A percentile compares a stretch with the other conserved stretches of the same genome.
Evolutionary conservation across 2,797 vertebrate species (phyloP).

Genomic region (Carduelis carduelis): DNA sequence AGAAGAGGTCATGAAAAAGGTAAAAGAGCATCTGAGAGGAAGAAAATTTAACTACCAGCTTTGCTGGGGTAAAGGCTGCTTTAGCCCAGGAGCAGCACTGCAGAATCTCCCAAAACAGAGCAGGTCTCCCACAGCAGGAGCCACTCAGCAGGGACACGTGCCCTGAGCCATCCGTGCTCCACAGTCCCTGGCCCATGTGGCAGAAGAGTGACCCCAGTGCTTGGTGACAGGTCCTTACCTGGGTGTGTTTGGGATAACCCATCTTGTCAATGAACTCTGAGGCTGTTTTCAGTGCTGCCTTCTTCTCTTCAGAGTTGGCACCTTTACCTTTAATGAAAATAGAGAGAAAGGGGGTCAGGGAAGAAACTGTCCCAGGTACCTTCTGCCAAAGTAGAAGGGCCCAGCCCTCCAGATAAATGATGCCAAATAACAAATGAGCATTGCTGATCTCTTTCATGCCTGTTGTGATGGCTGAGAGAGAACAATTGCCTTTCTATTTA

Average conservation of each 20-base stretch:
- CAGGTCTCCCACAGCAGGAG: not conserved
- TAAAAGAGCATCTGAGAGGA: not conserved
- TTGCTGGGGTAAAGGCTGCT: not conserved
- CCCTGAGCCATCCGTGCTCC: accelerated
- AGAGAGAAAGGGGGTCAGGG: not conserved
- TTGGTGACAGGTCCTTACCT: conserved; percentile 71
- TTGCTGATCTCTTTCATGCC: not conserved
- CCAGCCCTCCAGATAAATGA: not conserved
- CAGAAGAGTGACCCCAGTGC: not conserved
- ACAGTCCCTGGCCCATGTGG: not conserved
- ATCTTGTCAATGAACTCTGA: conserved; percentile 97
- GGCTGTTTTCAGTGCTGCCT: conserved; percentile 89
- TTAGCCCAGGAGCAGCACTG: not conserved
- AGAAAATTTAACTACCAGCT: not conserved
- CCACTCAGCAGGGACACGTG: not conserved
- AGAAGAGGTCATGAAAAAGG: not conserved
- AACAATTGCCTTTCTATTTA: not conserved
- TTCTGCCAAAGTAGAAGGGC: not conserved
- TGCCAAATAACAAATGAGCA: not conserved
- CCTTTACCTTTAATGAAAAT: conserved; percentile 80
- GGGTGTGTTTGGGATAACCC: conserved; percentile 91
- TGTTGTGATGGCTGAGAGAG: not conserved
- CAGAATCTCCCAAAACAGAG: not conserved
- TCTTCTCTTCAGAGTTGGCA: conserved; percentile 91
- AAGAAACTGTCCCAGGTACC: not conserved